Conservation (phyloP, 2,113 vertebrate species). For the Eulemur rufifrons region DNA sequence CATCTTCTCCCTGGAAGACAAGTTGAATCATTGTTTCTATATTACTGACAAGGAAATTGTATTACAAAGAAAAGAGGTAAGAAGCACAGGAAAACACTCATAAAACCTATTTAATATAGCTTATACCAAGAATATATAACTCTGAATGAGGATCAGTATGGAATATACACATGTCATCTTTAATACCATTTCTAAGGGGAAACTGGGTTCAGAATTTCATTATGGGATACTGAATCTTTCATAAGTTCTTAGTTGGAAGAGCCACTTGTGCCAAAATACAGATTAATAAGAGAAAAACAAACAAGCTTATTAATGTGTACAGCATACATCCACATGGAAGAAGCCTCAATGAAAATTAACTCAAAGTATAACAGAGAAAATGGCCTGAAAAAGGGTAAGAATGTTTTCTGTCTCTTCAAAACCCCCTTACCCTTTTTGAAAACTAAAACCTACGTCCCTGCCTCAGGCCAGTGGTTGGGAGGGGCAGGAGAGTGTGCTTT, state of each 20-base stretch:
- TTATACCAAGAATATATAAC: background rate
- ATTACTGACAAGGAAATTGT: conserved; percentile 10
- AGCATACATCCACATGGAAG: background rate
- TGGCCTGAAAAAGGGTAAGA: too few species aligned
- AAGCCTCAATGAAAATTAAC: background rate
- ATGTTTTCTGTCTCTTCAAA: too few species aligned
- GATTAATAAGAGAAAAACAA: background rate
- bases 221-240: background rate
- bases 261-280: background rate
- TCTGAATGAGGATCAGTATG: background rate
- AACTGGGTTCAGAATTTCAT: background rate
- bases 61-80: background rate
- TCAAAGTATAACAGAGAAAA: background rate
- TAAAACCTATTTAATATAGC: background rate
- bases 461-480: too few species aligned
- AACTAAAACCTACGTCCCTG: too few species aligned
- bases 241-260: background rate
- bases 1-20: background rate
- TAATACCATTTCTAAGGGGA: background rate
- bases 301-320: background rate
- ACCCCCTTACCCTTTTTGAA: too few species aligned
- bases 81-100: background rate
- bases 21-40: background rate
- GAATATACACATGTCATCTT: background rate
- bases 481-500: too few species aligned